Percentiles rank a stretch among this genome's conserved stretches.
phyloP scores from a whole-genome alignment of 1,140 invertebrate species.

The Panulirus ornatus region DNA sequence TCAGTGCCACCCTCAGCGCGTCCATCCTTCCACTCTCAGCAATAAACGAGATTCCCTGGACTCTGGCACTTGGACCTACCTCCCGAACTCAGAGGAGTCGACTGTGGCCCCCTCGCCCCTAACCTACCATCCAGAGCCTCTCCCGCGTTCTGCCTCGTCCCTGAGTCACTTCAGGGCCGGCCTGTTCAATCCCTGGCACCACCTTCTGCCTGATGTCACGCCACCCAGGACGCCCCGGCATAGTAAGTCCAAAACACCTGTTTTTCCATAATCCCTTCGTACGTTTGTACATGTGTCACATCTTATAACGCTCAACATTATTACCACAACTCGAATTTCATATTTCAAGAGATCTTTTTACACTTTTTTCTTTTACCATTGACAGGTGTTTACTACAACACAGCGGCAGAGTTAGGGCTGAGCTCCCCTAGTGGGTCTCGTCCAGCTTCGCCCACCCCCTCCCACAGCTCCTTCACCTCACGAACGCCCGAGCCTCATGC shows the following conservation, averaged over 20 bases:
- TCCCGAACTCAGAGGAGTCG: constrained; percentile 7
- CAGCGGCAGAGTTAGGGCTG: neutral
- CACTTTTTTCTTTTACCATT: neutral
- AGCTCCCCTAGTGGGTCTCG: neutral
- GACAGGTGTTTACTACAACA: constrained; percentile 3
- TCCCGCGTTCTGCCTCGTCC: constrained; percentile 57
- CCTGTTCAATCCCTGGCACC: constrained; percentile 45
- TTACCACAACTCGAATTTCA: too few relatives aligned
- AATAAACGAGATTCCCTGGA: constrained; percentile 16
- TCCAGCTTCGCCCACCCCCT: constrained; percentile 41
- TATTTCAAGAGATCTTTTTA: neutral
- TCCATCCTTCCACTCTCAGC: neutral
- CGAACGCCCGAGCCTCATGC: neutral
- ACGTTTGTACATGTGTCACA: too few relatives aligned
- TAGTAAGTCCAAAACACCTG: constrained; percentile 30
- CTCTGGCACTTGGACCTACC: constrained; percentile 55
- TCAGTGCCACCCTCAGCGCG: neutral
- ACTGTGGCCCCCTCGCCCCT: constrained; percentile 8
- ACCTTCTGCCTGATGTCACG: constrained; percentile 52
- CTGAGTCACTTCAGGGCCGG: constrained; percentile 40
- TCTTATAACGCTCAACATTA: too few relatives aligned
- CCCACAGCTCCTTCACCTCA: neutral
- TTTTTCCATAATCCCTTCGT: too few relatives aligned
- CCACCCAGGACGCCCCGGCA: constrained; percentile 55
- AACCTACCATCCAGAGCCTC: neutral